Evolutionary conservation across 2,797 vertebrate genomes (phyloP), one percentile per base, ranked within the genome.

Genomic region (Xyrichtys novacula): DNA sequence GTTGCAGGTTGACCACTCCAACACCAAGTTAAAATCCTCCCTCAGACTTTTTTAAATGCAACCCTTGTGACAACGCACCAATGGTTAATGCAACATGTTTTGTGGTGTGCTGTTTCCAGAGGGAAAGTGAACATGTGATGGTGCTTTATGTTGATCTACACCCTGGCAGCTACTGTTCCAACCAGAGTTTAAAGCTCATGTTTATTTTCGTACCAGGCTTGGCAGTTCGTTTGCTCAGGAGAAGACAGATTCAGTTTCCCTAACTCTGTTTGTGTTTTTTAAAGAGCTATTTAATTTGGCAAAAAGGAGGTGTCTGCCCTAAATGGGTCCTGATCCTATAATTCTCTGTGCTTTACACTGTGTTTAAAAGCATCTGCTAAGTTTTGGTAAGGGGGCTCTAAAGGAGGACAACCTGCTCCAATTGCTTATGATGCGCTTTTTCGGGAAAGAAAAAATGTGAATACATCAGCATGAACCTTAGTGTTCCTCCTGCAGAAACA

Each of bases 1-100:
- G 84, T 85, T 92, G 89, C 82, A 89, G 85, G 87, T 91, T 84
- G 81, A 88, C 90, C 90, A 20, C 90, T 84, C 70, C 82, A 88
- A 91, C 85, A 86, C 86, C 87, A 84, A 88, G 75, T 78, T 86
- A 88, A 91, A 85, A 87, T 80, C 61, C 52, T 79, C 76, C 81
- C 68, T 75, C 74, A 82, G 81, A 71, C 78, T 48, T 76, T 80
- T n/a, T 71, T 71, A 88, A 89, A 87, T 82, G 76, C 70, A 72
- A 57, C 79, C 86, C 85, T 81, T 86, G 87, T 84, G 87, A 91
- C 78, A 78, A 82, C 85, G 80, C 80, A 80, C 80, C 40, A 64
- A 47, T 14, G 55, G 78, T 67, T 82, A 85, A 86, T 65, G 78
- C 65, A 76, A 77, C 68, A 76, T 71, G 78, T 78, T 61, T 84